A percentile compares a stretch with the other conserved stretches of the same genome.
Evolutionary conservation across 2,888 invertebrate genomes (phyloP).

Genomic region (Dromius quadrimaculatus): DNA sequence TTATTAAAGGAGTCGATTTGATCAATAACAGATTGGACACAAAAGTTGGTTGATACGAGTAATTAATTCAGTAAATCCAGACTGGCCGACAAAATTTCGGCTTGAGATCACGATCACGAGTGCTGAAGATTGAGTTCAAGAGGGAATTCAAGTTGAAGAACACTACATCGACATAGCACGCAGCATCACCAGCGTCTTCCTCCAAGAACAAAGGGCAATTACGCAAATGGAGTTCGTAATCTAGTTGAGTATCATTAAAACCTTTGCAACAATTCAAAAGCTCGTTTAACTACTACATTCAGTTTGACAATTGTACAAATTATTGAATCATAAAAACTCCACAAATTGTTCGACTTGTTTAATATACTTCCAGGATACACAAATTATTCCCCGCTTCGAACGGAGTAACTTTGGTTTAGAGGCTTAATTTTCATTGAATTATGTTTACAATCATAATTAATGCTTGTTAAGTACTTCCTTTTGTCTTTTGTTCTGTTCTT

Average conservation of each 20-base stretch:
- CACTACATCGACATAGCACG: conserved; percentile 7
- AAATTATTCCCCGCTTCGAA: conserved; percentile 47
- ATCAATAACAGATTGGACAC: no score
- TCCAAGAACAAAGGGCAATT: conserved; percentile 54
- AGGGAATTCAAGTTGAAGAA: no score
- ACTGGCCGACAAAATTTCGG: conserved; percentile 1
- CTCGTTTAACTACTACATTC: conserved; percentile 53
- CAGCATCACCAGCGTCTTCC: conserved; percentile 26
- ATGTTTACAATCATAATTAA: conserved; percentile 52
- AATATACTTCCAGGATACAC: conserved; percentile 48
- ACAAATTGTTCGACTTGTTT: conserved; percentile 51
- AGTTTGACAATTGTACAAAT: conserved; percentile 55
- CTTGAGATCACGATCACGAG: background rate
- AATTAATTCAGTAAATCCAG: conserved; percentile 25
- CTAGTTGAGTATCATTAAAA: conserved; percentile 54
- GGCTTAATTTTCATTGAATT: conserved; percentile 49
- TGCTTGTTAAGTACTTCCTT: conserved; percentile 44
- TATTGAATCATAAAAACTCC: conserved; percentile 53
- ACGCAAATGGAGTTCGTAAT: conserved; percentile 54
- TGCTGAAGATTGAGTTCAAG: no score
- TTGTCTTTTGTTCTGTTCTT: conserved; percentile 40
- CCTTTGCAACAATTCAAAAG: conserved; percentile 53
- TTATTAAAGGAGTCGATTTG: no score
- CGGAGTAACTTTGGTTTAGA: conserved; percentile 42
- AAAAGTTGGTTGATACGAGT: background rate